A percentile compares a stretch with the other conserved stretches of the same genome.
These are phyloP conservation scores for Lanistes nyassanus DNA, from an alignment of 1,140 invertebrate genomes.

Conservation along the genomic window DNA sequence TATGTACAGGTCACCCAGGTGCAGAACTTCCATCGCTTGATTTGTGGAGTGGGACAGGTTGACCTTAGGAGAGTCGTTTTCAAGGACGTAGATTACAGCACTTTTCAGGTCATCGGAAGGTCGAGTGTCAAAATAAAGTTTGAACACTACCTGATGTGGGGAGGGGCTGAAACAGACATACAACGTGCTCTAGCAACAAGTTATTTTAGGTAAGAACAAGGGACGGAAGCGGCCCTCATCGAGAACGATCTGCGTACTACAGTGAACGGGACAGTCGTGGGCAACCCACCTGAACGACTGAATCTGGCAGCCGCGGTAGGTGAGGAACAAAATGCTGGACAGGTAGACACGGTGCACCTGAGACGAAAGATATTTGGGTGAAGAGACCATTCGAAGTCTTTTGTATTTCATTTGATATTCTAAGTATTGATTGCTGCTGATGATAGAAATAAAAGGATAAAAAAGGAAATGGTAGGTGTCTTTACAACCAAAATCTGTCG, in stretches of 20 bases:
- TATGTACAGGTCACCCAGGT: conserved; percentile 22
- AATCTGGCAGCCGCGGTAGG: conserved; percentile 17
- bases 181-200: too few species aligned
- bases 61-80: conserved; percentile 11
- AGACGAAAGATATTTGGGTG: too few species aligned
- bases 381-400: too few species aligned
- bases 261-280: too few species aligned
- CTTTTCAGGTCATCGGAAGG: neutral
- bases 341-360: conserved; percentile 16
- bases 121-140: conserved; percentile 10
- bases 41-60: conserved; percentile 4
- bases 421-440: too few species aligned
- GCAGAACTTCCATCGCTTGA: conserved; percentile 16
- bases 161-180: neutral
- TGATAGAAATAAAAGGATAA: too few species aligned
- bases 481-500: too few species aligned
- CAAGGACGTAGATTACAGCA: conserved; percentile 13
- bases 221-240: too few species aligned
- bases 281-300: conserved; percentile 1
- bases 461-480: too few species aligned
- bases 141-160: conserved; percentile 12
- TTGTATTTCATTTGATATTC: too few species aligned
- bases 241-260: too few species aligned
- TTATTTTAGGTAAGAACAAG: too few species aligned
- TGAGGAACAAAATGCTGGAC: conserved; percentile 13